A percentile compares a stretch with the other conserved stretches of the same genome.
These are phyloP conservation scores for Oncorhynchus keta DNA, from an alignment of 2,113 vertebrate genomes.

Conservation along the genomic window DNA sequence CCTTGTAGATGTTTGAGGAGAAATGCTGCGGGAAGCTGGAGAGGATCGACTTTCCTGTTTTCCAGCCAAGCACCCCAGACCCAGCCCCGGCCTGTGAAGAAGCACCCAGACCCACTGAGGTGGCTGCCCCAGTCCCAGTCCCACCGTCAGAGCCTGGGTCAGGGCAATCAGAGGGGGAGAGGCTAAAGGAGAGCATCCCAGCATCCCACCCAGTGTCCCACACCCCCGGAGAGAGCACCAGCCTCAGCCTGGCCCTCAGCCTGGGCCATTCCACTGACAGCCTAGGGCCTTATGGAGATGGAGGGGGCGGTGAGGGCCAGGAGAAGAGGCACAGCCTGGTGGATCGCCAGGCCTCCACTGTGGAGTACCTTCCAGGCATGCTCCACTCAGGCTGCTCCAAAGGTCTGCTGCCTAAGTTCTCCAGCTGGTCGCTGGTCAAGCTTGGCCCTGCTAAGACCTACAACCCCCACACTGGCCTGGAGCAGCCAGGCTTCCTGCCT, in stretches of 20 bases:
- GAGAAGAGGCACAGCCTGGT: conserved; percentile 90
- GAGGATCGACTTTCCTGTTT: conserved; percentile 89
- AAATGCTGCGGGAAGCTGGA: conserved; percentile 97
- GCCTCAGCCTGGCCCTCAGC: conserved; percentile 92
- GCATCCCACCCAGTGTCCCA: conserved; percentile 65
- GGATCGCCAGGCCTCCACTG: conserved; percentile 93
- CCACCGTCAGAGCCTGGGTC: conserved; percentile 56
- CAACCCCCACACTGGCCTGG: conserved; percentile 92
- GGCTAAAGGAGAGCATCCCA: conserved; percentile 71
- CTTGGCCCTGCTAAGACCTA: conserved; percentile 94
- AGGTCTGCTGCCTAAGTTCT: conserved; percentile 94
- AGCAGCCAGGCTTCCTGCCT: conserved; percentile 93
- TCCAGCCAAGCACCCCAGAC: conserved; percentile 94
- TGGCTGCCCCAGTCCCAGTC: conserved; percentile 70
- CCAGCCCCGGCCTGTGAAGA: conserved; percentile 89
- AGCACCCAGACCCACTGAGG: conserved; percentile 65
- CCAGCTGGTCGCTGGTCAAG: conserved; percentile 96
- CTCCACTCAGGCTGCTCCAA: conserved; percentile 92
- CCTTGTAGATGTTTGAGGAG: conserved; percentile 86
- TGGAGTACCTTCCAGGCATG: conserved; percentile 97
- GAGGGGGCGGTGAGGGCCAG: conserved; percentile 66
- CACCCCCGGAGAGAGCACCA: conserved; percentile 90
- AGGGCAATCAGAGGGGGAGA: conserved; percentile 64
- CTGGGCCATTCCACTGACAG: conserved; percentile 94
- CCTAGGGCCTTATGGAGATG: conserved; percentile 88